These are phyloP conservation scores for Corvus moneduloides DNA, from an alignment of 2,113 vertebrate genomes.

Conservation along the genomic window DNA sequence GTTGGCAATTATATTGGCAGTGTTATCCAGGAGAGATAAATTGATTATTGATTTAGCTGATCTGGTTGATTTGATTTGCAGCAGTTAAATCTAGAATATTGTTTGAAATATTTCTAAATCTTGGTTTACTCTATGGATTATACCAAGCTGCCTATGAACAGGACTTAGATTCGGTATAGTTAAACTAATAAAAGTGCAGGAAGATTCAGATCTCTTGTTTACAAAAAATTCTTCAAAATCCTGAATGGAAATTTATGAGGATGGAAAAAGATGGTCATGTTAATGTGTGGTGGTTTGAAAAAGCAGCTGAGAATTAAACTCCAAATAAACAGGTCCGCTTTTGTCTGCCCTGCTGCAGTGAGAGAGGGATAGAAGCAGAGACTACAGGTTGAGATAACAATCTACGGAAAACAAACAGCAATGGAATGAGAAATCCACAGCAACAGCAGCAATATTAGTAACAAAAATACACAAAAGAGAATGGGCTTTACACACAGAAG, in stretches of 20 bases:
- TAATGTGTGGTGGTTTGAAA: neutral
- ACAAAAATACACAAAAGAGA: neutral
- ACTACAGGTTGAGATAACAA: neutral
- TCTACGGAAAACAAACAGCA: neutral
- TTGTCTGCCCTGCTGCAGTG: fast-evolving
- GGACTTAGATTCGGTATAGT: neutral
- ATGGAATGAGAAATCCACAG: neutral
- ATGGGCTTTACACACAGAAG: neutral
- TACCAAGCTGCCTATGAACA: neutral
- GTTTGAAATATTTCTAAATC: neutral
- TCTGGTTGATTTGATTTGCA: neutral
- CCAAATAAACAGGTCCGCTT: fast-evolving
- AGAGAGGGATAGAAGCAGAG: neutral
- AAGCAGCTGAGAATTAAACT: neutral
- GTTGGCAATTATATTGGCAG: neutral
- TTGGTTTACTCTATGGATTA: neutral
- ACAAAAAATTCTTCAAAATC: neutral
- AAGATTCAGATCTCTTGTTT: neutral
- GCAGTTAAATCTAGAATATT: neutral
- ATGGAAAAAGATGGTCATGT: neutral
- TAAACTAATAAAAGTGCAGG: neutral
- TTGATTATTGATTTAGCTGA: neutral
- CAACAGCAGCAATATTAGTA: neutral
- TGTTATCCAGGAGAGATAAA: neutral
- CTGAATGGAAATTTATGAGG: neutral